Evolutionary conservation across 2,113 vertebrate species (phyloP), one percentile per base, ranked within the genome.

Genomic region (Tringa solitaria): DNA sequence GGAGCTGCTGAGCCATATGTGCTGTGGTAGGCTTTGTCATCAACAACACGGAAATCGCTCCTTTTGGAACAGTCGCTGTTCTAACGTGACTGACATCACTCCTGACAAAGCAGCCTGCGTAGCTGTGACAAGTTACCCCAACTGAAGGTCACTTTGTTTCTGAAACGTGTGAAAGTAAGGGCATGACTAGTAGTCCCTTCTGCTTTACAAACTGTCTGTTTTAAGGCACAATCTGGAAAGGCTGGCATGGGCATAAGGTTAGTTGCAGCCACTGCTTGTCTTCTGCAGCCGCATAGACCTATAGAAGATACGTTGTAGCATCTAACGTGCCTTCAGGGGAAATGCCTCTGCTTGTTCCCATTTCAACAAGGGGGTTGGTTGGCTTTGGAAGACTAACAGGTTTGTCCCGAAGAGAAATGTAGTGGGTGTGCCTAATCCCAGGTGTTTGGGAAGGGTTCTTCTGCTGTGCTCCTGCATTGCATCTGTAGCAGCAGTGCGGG

Each of bases 151-250:
- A 24, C 6, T 53, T 23, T 74, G 21, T 79, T 70, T 68, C 53
- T 82, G 53, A 87, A 82, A 61, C 9, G 12, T 56, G 28, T 23
- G 54, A 54, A 93, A 35, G 30, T 59, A 67, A 80, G 22, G 9
- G 4, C 6, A 12, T 19, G 24, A 18, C 8, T 22, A 33, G 8
- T 11, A 37, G 32, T 12, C 1, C 2, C 8, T 14, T 70, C 46
- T 48, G 28, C 41, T 88, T 76, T 24, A 57, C 32, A 85, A 64
- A 21, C 20, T n/a, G 7, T 59, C 79, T 70, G 7, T 72, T 20
- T n/a, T 50, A 73, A 43, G 1, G 2, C 3, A 0, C 24, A 20
- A 22, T 45, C 32, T 81, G 68, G 39, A 33, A 72, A 39, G 26
- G 22, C 23, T 80, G 57, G 5, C 6, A 2, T 9, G 5, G 17